Conservation (phyloP, 2,113 vertebrate species). For the Neolamprologus ventralis region DNA sequence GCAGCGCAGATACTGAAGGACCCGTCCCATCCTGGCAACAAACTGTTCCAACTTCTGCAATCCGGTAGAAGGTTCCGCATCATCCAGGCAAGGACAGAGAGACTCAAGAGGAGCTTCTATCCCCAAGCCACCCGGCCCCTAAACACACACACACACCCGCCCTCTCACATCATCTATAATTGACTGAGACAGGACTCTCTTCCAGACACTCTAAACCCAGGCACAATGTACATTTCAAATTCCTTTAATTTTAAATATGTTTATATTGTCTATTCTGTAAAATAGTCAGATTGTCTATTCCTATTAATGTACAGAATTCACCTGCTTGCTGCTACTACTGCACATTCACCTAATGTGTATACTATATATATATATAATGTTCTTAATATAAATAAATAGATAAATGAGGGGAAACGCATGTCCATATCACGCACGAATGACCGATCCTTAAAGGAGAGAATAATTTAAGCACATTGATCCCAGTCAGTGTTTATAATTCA, state of each 20-base stretch:
- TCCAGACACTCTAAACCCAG: neutral
- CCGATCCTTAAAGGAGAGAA: neutral
- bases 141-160: neutral
- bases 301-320: neutral
- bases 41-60: neutral
- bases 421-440: conserved; percentile 17
- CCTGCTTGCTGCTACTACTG: neutral
- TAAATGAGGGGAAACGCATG: neutral
- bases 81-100: neutral
- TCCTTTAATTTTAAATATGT: too few species aligned
- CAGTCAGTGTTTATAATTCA: conserved; percentile 34
- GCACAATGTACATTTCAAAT: neutral
- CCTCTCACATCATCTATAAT: neutral
- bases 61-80: neutral
- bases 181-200: neutral
- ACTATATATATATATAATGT: neutral
- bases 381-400: neutral
- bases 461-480: neutral
- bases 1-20: neutral
- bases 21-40: neutral
- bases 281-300: neutral
- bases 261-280: too few species aligned
- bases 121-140: neutral
- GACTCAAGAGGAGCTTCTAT: neutral
- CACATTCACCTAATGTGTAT: neutral